Conservation (phyloP, 2,888 invertebrate species). For the Antheraea yamamai region DNA sequence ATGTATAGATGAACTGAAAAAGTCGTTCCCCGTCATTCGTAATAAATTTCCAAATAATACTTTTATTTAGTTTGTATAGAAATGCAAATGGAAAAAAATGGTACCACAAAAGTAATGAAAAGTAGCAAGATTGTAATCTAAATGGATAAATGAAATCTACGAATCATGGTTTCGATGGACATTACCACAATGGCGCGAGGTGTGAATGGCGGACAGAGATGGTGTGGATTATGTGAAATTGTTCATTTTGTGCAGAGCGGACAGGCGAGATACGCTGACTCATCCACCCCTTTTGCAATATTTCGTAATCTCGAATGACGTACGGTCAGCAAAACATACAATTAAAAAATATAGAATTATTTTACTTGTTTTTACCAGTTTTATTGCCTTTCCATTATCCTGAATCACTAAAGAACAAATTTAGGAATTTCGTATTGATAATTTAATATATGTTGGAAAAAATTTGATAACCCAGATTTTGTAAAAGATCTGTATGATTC, state of each 20-base stretch:
- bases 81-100: not conserved
- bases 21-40: not conserved
- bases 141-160: conserved; percentile 30
- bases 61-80: not conserved
- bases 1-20: too few relatives aligned
- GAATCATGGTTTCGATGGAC: conserved; percentile 14
- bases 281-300: conserved; percentile 41
- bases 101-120: conserved; percentile 1
- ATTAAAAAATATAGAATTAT: not conserved
- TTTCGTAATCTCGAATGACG: conserved; percentile 22
- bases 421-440: too few relatives aligned
- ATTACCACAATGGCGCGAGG: conserved; percentile 32
- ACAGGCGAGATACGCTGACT: conserved; percentile 39
- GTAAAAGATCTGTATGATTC: too few relatives aligned
- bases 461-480: too few relatives aligned
- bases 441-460: too few relatives aligned
- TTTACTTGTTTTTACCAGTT: not conserved
- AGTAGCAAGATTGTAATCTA: conserved; percentile 14
- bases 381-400: too few relatives aligned
- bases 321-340: conserved; percentile 34
- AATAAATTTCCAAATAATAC: not conserved
- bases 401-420: too few relatives aligned
- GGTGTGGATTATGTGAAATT: conserved; percentile 17
- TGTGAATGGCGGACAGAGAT: conserved; percentile 40
- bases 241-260: conserved; percentile 25